Base-by-base conservation (phyloP, 2,113 vertebrate genomes). In the Lasiurus cinereus region DNA sequence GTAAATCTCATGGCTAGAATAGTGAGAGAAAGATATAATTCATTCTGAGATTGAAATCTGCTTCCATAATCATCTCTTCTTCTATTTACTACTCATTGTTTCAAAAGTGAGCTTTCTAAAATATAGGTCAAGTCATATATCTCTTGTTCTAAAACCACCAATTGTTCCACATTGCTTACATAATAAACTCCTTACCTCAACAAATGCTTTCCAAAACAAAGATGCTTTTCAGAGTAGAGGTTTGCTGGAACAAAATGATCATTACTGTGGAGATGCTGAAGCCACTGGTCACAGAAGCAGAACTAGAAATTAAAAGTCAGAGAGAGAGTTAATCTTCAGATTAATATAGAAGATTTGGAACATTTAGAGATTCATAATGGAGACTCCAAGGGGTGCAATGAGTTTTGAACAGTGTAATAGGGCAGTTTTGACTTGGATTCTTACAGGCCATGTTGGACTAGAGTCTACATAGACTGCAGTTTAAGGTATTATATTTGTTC, bases 21-120 rank as follows among this genome's bases (percentile, higher is more conserved):
- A 82, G 50, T 43, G 39, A 88, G 24, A 50, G 6, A 62, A 29
- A 59, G 21, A 10, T 19, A 66, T 72, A 66, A 50, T 82, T 93
- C 24, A 72, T 76, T 74, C 36, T 89, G 79, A 67, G 48, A 27
- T 46, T 76, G 36, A 83, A 93, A 73, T 12, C 29, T 88, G 19
- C 10, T 70, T 73, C 46, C 69, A 33, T 66, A 46, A 48, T 69
- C 8, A 48, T 78, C 62, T 56, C 64, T 85, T 85, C 29, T 85
- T 33, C 50, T 86, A 31, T 48, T 36, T 14, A 29, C 11, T 86
- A 79, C 29, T 62, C 24, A 29, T 5, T 79, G 39, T 12, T 79
- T 93, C 64, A 79, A 36, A 36, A 86, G 22, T 16, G 8, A 79
- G n/a, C 24, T 79, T 86, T 70, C 64, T 70, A 86, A 93, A 92